phyloP scores from a whole-genome alignment of 2,888 invertebrate genomes.

The Philaethria dido region DNA sequence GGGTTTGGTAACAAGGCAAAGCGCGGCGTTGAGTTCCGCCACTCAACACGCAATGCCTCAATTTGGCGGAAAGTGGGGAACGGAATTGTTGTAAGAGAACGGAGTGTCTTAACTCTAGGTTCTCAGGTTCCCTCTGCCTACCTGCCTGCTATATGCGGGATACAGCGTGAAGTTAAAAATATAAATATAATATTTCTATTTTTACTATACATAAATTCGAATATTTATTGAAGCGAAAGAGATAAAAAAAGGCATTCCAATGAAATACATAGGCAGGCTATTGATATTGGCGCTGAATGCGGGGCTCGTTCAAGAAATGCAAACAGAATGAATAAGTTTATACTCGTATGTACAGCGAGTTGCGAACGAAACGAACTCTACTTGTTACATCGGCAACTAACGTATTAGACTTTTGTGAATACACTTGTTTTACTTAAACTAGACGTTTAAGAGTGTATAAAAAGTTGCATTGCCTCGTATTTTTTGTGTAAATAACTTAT shows the following conservation, averaged over 20 bases:
- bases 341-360: conserved; percentile 40
- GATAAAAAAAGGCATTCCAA: neutral
- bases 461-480: no score
- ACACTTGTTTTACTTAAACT: neutral
- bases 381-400: conserved; percentile 17
- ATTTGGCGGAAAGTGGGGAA: no score
- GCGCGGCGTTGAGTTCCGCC: no score
- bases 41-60: no score
- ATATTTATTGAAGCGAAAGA: neutral
- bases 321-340: conserved; percentile 39
- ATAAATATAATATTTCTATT: conserved; percentile 2
- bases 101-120: no score
- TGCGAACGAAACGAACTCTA: conserved; percentile 10
- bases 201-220: neutral
- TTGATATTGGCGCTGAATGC: conserved; percentile 23
- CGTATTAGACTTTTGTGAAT: neutral
- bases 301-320: conserved; percentile 26
- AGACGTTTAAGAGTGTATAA: neutral
- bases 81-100: no score
- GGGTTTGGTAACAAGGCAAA: no score
- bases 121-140: no score
- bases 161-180: no score
- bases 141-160: no score
- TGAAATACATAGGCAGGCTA: conserved; percentile 7
- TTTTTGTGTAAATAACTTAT: no score